phyloP scores from a whole-genome alignment of 2,113 vertebrate species.

The Corythaeola cristata region DNA sequence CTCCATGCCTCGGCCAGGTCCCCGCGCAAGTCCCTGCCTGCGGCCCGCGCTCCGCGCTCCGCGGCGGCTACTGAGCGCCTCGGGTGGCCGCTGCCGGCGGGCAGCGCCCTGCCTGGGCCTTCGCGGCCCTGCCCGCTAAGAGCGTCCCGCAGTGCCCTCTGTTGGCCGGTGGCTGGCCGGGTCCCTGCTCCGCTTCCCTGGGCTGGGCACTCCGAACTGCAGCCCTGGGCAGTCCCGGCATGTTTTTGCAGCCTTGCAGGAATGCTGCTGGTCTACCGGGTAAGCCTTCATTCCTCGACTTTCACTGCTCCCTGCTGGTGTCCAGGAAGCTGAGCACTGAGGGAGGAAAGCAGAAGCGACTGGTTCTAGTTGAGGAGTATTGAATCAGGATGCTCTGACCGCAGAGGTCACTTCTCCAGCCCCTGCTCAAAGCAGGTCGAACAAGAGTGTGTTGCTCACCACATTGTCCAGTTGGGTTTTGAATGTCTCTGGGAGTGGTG shows the following conservation, averaged over 20 bases:
- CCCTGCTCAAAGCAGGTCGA: background rate
- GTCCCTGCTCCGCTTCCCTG: background rate
- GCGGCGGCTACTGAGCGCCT: background rate
- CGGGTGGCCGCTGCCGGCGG: background rate
- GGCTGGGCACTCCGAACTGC: background rate
- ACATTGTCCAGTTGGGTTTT: background rate
- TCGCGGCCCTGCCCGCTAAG: background rate
- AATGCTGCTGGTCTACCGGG: background rate
- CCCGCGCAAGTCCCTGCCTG: background rate
- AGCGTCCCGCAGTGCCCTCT: background rate
- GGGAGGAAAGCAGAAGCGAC: background rate
- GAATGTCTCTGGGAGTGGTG: background rate
- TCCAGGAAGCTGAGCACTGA: background rate
- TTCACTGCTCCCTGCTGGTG: constrained; percentile 42
- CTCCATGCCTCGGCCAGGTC: background rate
- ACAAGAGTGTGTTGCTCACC: background rate
- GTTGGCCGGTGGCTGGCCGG: background rate
- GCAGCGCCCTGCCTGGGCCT: too few relatives aligned
- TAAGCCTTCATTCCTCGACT: background rate
- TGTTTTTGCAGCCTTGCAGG: background rate
- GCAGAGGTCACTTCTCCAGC: background rate
- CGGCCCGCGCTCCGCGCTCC: too few relatives aligned
- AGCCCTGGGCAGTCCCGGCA: background rate
- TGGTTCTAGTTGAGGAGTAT: accelerated
- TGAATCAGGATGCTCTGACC: background rate